A percentile compares a stretch with the other conserved stretches of the same genome.
phyloP scores from a whole-genome alignment of 1,140 invertebrate genomes.

The Brachionus koreanus region DNA sequence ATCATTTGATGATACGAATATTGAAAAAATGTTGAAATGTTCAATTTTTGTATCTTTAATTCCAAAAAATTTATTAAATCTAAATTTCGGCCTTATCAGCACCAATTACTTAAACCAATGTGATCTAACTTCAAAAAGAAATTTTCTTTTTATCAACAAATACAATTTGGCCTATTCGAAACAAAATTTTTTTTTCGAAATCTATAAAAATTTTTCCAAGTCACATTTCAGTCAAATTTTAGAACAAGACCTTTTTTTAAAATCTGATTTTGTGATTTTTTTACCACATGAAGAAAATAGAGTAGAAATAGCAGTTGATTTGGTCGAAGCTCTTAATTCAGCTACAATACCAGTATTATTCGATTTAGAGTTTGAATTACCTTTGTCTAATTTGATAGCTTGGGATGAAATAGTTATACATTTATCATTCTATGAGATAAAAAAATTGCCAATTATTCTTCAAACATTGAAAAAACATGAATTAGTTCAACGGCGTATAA shows the following conservation, averaged over 20 bases:
- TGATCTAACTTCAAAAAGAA: background rate
- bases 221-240: background rate
- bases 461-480: background rate
- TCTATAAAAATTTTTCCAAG: background rate
- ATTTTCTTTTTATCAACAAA: background rate
- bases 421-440: background rate
- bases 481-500: background rate
- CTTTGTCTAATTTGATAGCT: background rate
- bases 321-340: background rate
- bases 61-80: background rate
- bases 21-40: background rate
- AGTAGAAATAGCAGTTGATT: background rate
- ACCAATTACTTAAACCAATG: background rate
- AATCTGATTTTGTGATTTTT: background rate
- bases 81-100: background rate
- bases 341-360: background rate
- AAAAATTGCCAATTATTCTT: background rate
- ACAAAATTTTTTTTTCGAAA: background rate
- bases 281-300: background rate
- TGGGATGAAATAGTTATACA: conserved; percentile 5
- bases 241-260: background rate
- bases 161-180: background rate
- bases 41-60: background rate
- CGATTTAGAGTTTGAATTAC: conserved; percentile 12
- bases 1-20: background rate